Evolutionary conservation across 2,113 vertebrate genomes (phyloP), one percentile per base, ranked within the genome.

Genomic region (Barbus barbus): DNA sequence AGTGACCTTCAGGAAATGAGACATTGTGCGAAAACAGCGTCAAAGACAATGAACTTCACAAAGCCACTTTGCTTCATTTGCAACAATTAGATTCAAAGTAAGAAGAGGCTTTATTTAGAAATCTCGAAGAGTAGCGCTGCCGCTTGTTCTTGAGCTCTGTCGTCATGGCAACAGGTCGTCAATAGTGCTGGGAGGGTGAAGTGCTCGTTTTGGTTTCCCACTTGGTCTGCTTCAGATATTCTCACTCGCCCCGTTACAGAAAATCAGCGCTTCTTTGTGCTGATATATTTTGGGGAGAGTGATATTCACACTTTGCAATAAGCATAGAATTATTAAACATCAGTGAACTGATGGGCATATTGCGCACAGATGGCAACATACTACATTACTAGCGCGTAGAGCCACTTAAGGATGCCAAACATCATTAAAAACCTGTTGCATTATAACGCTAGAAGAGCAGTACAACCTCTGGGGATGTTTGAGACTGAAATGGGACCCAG

Each of bases 41-140:
- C 78, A 81, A 79, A 79, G 65, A 83, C 31, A 33, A 48, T 38
- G 44, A 33, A n/a, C 28, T 33, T 78, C 85, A 65, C 44, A n/a
- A 82, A 82, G 63, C 63, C 24, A n/a, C 65, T 74, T 61, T 72
- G 71, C 83, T 78, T 86, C 65, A 84, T 88, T 84, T 86, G 79
- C 85, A 86, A 86, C 82, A 86, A 84, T 86, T 78, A 81, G 65
- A 78, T 67, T 46, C 18, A 84, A 84, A 92, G 93, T 90, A 91
- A 89, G 90, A 92, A 88, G 85, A 89, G 85, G 90, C 94, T 95
- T 95, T 95, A 94, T 94, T 94, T 94, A 94, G 94, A 95, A 93
- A 90, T 93, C 83, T 92, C 86, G 91, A 91, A 83, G 91, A 93
- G 93, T 92, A 92, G 91, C 88, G 89, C 89, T 90, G 92, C 92